Percentiles rank a stretch among this genome's conserved stretches.
Evolutionary conservation across 2,888 invertebrate species (phyloP).

Genomic region (Mythimna ferrago): DNA sequence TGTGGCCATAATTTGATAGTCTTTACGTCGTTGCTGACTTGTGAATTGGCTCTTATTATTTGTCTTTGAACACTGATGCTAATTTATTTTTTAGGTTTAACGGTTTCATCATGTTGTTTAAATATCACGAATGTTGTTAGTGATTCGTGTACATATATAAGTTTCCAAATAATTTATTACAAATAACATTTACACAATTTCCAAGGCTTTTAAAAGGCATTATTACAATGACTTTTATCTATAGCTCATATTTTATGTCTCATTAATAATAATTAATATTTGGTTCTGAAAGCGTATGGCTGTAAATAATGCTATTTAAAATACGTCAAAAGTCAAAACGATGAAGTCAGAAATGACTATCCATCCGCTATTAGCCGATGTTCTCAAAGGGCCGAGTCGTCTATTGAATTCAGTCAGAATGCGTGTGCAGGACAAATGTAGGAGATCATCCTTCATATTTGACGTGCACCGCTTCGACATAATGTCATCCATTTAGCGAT

Average conservation of each 20-base stretch:
- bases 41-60: constrained; percentile 87
- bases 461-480: constrained; percentile 80
- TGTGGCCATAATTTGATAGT: constrained; percentile 86
- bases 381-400: constrained; percentile 69
- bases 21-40: constrained; percentile 83
- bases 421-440: constrained; percentile 78
- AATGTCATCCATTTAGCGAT: constrained; percentile 85
- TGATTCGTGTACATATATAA: constrained; percentile 69
- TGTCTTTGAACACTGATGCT: constrained; percentile 84
- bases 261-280: constrained; percentile 32
- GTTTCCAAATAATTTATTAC: constrained; percentile 70
- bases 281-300: constrained; percentile 20
- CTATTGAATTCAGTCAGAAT: constrained; percentile 77
- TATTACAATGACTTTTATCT: constrained; percentile 53
- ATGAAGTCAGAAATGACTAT: constrained; percentile 66
- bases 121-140: constrained; percentile 80
- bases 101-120: constrained; percentile 87
- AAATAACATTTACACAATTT: constrained; percentile 65
- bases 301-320: constrained; percentile 60
- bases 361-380: constrained; percentile 69
- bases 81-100: constrained; percentile 88
- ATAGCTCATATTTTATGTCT: constrained; percentile 38
- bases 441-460: constrained; percentile 85
- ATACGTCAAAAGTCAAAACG: constrained; percentile 69
- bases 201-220: constrained; percentile 65